These are phyloP conservation scores for Clarias magur DNA, from an alignment of 2,113 vertebrate genomes.

Conservation along the genomic window DNA sequence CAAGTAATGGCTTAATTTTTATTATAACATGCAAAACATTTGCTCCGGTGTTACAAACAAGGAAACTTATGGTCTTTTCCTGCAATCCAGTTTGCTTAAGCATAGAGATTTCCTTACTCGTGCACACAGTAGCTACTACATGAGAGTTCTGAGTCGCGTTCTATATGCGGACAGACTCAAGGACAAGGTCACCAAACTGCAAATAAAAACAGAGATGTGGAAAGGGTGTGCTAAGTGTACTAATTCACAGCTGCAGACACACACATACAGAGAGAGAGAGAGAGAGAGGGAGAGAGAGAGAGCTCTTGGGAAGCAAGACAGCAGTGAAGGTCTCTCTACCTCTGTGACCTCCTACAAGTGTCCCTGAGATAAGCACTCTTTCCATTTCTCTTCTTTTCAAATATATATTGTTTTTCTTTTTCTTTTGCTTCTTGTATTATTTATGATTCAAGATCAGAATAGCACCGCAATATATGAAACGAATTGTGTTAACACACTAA, in stretches of 20 bases:
- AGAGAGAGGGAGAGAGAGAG: constrained; percentile 42
- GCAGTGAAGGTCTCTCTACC: constrained; percentile 59
- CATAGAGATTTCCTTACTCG: constrained; percentile 28
- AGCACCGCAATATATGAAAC: too few relatives aligned
- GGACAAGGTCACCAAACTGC: constrained; percentile 74
- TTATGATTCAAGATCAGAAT: not conserved
- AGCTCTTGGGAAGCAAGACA: constrained; percentile 71
- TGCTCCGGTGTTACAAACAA: not conserved
- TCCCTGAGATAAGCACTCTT: constrained; percentile 41
- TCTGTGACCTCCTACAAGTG: constrained; percentile 64
- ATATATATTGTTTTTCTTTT: not conserved
- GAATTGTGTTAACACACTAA: not conserved
- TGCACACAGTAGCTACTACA: constrained; percentile 38
- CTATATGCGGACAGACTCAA: constrained; percentile 66
- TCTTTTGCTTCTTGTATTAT: too few relatives aligned
- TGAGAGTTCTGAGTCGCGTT: constrained; percentile 44
- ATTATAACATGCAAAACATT: not conserved
- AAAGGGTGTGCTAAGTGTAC: constrained; percentile 48
- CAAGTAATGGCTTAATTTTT: not conserved
- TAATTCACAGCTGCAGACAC: constrained; percentile 63
- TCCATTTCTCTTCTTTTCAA: not conserved
- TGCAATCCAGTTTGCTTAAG: not conserved
- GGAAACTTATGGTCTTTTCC: not conserved
- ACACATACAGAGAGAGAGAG: constrained; percentile 4
- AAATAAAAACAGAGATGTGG: constrained; percentile 65